A percentile compares a stretch with the other conserved stretches of the same genome.
These are phyloP conservation scores for Styela plicata DNA, from an alignment of 23 tunicate species.

Conservation along the genomic window DNA sequence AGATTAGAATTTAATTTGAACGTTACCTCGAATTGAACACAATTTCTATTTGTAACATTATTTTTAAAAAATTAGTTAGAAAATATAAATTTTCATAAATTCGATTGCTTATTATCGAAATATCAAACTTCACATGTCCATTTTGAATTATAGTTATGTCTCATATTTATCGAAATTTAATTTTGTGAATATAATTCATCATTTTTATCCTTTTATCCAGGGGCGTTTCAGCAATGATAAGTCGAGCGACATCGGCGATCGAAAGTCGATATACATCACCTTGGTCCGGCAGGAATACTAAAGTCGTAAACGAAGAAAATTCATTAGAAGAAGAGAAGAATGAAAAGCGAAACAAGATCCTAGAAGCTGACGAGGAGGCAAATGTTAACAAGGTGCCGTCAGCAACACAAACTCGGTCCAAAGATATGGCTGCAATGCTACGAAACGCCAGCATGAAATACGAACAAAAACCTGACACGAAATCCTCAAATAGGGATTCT, in stretches of 20 bases:
- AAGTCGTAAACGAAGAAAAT: not conserved
- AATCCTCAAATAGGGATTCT: not conserved
- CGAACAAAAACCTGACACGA: not conserved
- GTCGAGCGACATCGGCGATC: not conserved
- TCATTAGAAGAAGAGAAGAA: not conserved
- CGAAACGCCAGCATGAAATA: not conserved
- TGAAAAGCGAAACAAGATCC: too few relatives aligned
- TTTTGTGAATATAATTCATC: too few relatives aligned
- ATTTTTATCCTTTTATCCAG: too few relatives aligned
- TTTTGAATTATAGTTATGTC: too few relatives aligned
- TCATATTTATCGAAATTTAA: too few relatives aligned
- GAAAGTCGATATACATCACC: not conserved
- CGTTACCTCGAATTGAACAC: too few relatives aligned
- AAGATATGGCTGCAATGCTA: not conserved
- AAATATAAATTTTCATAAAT: too few relatives aligned
- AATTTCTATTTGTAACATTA: too few relatives aligned
- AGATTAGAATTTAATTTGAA: too few relatives aligned
- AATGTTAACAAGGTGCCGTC: not conserved
- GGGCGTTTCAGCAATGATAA: constrained; percentile 17
- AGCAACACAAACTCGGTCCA: not conserved
- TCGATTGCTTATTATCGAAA: too few relatives aligned
- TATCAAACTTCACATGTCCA: too few relatives aligned
- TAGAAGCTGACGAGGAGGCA: not conserved
- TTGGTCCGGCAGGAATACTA: not conserved
- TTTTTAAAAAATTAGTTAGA: too few relatives aligned